phyloP scores from a whole-genome alignment of 1,140 invertebrate genomes.

The Leptinotarsa texana region DNA sequence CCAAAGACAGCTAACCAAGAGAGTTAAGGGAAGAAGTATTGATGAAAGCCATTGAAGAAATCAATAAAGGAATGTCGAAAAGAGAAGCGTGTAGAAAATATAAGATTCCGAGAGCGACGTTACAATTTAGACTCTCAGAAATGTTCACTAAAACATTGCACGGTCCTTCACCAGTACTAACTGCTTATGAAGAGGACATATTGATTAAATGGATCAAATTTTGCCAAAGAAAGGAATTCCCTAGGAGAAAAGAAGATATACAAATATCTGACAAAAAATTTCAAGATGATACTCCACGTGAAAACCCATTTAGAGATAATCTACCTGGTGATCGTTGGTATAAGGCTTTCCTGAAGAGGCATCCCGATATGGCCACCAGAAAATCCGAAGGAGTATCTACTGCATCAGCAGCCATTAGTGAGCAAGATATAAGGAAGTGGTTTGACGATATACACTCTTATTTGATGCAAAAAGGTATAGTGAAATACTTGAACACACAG shows the following conservation, averaged over 20 bases:
- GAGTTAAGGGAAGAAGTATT: neutral
- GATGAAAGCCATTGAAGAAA: neutral
- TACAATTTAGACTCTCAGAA: too few species aligned
- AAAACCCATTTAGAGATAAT: constrained; percentile 48
- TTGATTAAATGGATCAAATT: too few species aligned
- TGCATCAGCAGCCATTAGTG: constrained; percentile 44
- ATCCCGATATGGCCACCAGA: constrained; percentile 43
- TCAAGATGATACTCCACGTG: neutral
- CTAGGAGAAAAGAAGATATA: neutral
- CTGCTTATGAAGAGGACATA: too few species aligned
- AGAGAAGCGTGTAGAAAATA: too few species aligned
- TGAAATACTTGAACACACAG: constrained; percentile 42
- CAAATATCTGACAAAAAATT: neutral
- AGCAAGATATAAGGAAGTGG: constrained; percentile 41
- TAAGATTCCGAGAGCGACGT: neutral
- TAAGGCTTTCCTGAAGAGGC: constrained; percentile 47
- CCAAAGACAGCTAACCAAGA: neutral
- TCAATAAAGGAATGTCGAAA: too few species aligned
- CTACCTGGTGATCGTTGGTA: constrained; percentile 48
- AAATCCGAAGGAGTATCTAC: constrained; percentile 33
- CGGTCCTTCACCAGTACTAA: too few species aligned
- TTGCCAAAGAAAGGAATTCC: too few species aligned
- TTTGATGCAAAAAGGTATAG: constrained; percentile 34
- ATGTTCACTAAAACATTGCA: too few species aligned
- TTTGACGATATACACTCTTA: constrained; percentile 42